Base-by-base conservation (phyloP, 2,113 vertebrate species). In the Anarrhichthys ocellatus region DNA sequence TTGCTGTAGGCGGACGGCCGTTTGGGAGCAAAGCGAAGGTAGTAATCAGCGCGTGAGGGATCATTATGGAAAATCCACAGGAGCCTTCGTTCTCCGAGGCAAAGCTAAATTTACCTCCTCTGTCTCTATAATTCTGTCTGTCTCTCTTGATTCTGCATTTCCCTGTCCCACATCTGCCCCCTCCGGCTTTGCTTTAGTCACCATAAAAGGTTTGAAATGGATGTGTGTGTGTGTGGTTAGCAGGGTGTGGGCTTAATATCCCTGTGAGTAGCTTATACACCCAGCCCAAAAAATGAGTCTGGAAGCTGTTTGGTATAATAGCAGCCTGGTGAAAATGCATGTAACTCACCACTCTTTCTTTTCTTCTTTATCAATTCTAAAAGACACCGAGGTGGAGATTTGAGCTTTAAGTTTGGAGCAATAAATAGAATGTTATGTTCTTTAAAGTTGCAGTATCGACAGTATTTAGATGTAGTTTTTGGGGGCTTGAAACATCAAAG, bases 61-160 rank as follows among this genome's bases (percentile, higher is more conserved):
- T 93, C 78, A 89, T 92, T 92, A 92, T 81, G 83, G 81, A 78
- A 75, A 92, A 93, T 87, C 93, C 89, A 88, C 90, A 85, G 90
- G 82, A 92, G 91, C 73, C 88, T 75, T 32, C 1, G 2, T 87
- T 85, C 87, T 91, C 40, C 18, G 84, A 73, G 84, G 88, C 72
- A 15, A 66, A 85, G 82, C 87, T 92, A 92, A 90, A 91, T 90
- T 69, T 91, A 91, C 42, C 63, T 34, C 27, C 20, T 67, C 74
- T 58, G 75, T 87, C 78, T 79, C 56, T 79, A 34, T 34, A 11
- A 58, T 56, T 70, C 63, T 75, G 56, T 78, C 70, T 84, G 22
- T 80, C 27, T 63, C 52, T 61, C 34, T 73, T 76, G 59, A 72
- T 64, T 80, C 69, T 34, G n/a, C 44, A 34, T 68, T n/a, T 9